phyloP scores from a whole-genome alignment of 2,797 vertebrate genomes.

The Gallinago stenura region DNA sequence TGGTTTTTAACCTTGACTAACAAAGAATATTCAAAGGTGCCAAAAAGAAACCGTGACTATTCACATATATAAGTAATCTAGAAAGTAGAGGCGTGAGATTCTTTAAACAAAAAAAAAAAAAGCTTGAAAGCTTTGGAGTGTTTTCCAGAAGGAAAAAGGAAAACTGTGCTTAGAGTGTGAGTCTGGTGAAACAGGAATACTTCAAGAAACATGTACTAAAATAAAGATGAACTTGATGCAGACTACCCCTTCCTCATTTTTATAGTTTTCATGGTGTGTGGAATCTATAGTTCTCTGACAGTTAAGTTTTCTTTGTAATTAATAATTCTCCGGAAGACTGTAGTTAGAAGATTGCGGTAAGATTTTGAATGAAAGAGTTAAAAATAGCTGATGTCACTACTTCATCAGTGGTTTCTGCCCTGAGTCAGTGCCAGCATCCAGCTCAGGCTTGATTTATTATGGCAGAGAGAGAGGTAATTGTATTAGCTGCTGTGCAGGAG shows the following conservation, averaged over 20 bases:
- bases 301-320: neutral
- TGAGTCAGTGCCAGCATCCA: neutral
- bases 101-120: neutral
- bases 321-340: neutral
- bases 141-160: neutral
- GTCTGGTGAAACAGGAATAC: neutral
- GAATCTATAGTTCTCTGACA: neutral
- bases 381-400: neutral
- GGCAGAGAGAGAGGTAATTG: neutral
- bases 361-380: neutral
- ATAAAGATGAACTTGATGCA: neutral
- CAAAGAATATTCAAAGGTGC: neutral
- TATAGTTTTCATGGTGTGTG: neutral
- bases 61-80: neutral
- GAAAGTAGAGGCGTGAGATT: neutral
- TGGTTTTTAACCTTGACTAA: neutral
- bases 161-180: neutral
- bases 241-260: neutral
- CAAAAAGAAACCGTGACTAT: neutral
- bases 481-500: conserved; percentile 7
- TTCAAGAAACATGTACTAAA: neutral
- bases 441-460: neutral
- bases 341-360: neutral
- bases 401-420: neutral
- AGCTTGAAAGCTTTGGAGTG: neutral